Base-by-base conservation (phyloP, 2,797 vertebrate genomes). In the Sorex maritimensis region DNA sequence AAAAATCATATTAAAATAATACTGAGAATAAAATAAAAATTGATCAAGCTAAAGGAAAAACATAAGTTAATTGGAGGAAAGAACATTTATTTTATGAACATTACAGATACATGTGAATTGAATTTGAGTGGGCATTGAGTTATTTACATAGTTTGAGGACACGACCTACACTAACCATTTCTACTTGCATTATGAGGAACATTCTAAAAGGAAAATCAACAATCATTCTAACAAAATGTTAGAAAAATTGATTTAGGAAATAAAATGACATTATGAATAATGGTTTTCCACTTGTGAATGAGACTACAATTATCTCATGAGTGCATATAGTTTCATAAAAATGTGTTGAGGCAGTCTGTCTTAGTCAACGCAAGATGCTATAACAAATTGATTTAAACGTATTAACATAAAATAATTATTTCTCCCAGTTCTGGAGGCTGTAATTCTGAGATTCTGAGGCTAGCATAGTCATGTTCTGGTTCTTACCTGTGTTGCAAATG, bases 1-100 rank as follows among this genome's bases (percentile, higher is more conserved):
- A 24, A 88, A 21, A 2, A 26, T 10, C 13, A 15, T 30, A 89
- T 95, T 82, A 95, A 26, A 90, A 63, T 84, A 4, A 58, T 2
- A 28, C 13, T 23, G 26, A 73, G 9, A 77, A 46, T 7, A 63
- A 69, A 73, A 92, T 68, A 72, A 78, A 78, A 55, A 86, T 21
- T 38, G 15, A 41, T 38, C 11, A 88, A 82, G 28, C 63, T 81
- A 63, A 14, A 26, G 58, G 38, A 79, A 88, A 79, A 65, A 26
- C 1, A 0, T 58, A 85, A 24, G 30, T 30, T 9, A 83, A 38
- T 21, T 82, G 30, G 24, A 23, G 13, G 49, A 61, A 19, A 88
- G 30, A 2, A 90, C n/a, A 30, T 9, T 71, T 89, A 30, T 9
- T 71, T 89, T 24, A 38, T 28, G 26, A 34, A 44, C 14, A 46